These are phyloP conservation scores for Stenoptilia bipunctidactyla DNA, from an alignment of 2,888 invertebrate genomes.

Conservation along the genomic window DNA sequence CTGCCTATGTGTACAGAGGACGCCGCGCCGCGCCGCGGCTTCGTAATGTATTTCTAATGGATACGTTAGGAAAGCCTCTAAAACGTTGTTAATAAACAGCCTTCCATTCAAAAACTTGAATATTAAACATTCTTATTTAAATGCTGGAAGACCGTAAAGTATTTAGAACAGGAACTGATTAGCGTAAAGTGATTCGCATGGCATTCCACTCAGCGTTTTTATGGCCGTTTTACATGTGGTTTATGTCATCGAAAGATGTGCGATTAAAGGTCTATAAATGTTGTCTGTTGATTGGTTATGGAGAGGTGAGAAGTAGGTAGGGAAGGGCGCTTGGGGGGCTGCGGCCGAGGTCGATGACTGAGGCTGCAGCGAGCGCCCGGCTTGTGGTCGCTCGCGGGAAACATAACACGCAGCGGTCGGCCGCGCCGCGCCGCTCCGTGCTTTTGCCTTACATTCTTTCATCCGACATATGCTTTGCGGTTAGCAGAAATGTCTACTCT, in stretches of 20 bases:
- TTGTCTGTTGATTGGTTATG: constrained; percentile 31
- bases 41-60: not conserved
- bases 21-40: constrained; percentile 26
- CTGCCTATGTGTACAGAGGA: too few relatives aligned
- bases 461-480: not conserved
- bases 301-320: constrained; percentile 36
- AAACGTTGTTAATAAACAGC: not conserved
- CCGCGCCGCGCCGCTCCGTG: too few relatives aligned
- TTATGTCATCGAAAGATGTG: constrained; percentile 42
- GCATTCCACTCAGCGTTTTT: not conserved
- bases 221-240: constrained; percentile 31
- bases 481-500: not conserved
- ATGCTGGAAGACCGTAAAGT: not conserved
- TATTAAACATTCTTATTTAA: constrained; percentile 3
- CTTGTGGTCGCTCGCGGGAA: not conserved
- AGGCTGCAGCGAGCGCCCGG: constrained; percentile 16
- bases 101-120: not conserved
- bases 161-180: not conserved
- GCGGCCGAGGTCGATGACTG: constrained; percentile 13
- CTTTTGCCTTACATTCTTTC: not conserved
- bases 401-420: not conserved
- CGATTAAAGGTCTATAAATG: constrained; percentile 54
- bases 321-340: constrained; percentile 11
- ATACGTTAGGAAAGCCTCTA: not conserved
- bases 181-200: not conserved